Base-by-base conservation (phyloP, 2,888 invertebrate genomes). In the Lymantria monacha region DNA sequence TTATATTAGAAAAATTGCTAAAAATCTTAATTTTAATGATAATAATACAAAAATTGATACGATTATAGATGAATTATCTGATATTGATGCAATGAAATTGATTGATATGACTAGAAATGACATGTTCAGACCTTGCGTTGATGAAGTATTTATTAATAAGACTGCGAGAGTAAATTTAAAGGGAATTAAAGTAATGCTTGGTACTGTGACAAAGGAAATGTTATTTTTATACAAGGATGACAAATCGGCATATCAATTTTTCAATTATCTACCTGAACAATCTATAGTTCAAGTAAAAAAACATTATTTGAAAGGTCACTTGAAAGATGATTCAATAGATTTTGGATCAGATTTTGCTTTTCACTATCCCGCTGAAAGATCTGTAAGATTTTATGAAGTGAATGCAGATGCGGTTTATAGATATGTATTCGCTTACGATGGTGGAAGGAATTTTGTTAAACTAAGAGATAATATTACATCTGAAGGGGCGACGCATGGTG, bases 351-450 rank as follows among this genome's bases (percentile, higher is more conserved):
- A 42, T 30, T 30, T n/a, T 9, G 7, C 30, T n/a, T 42, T 42
- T 11, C 9, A 30, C 11, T 67, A 74, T 49, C 72, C 76, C 0
- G 57, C 60, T 0, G 71, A 74, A 11, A 61, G 70, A 44, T 61
- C 61, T 15, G 45, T 77, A 1, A 52, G 56, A 0, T 66, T 59
- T 30, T 0, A 58, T 59, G 0, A 70, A 74, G 11, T 61, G 70
- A 44, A 61, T 60, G 22, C 47, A 77, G 3, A 51, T 55, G 0
- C 37, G 12, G 47, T 78, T 9, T 79, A 63, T 36, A 65, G 71
- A 22, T 81, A 79, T 42, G 30, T 78, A 8, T 81, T 81, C 46
- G 61, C 71, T 0, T 80, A 76, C 12, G 54, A 57, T 9, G 79
- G 81, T 1, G 63, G 50, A 0, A 69, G 79, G 14, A 80, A 78